These are phyloP conservation scores for Vireo altiloquus DNA, from an alignment of 2,113 vertebrate species.

Conservation along the genomic window DNA sequence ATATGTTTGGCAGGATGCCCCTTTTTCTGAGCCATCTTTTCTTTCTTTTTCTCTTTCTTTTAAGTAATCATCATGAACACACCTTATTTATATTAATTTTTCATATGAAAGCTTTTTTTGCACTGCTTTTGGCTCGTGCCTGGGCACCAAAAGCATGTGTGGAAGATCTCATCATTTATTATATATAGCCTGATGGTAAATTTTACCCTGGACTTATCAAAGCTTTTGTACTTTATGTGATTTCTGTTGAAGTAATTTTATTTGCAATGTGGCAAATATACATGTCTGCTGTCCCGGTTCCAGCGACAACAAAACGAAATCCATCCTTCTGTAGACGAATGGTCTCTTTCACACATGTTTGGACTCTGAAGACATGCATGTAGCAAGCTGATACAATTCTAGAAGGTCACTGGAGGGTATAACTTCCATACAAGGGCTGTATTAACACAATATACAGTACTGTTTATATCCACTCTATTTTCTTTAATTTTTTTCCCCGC, in stretches of 20 bases:
- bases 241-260: conserved; percentile 74
- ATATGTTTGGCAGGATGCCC: conserved; percentile 79
- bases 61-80: conserved; percentile 47
- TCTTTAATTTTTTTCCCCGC: conserved; percentile 50
- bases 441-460: conserved; percentile 79
- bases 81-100: conserved; percentile 59
- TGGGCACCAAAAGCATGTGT: conserved; percentile 77
- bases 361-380: conserved; percentile 90
- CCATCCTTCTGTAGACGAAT: conserved; percentile 76
- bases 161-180: conserved; percentile 76
- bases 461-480: conserved; percentile 70
- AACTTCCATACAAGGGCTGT: conserved; percentile 84
- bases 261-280: conserved; percentile 76
- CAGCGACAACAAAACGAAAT: conserved; percentile 78
- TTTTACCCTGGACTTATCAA: conserved; percentile 62
- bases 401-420: conserved; percentile 85
- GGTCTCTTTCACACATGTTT: conserved; percentile 89
- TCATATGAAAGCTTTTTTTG: conserved; percentile 80
- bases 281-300: conserved; percentile 71
- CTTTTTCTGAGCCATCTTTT: conserved; percentile 54
- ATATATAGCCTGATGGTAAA: conserved; percentile 67
- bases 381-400: conserved; percentile 78
- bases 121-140: conserved; percentile 82
- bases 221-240: conserved; percentile 73
- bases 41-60: conserved; percentile 41